phyloP scores from a whole-genome alignment of 92 coral and sea anemone genomes.

The Bergia sp. region DNA sequence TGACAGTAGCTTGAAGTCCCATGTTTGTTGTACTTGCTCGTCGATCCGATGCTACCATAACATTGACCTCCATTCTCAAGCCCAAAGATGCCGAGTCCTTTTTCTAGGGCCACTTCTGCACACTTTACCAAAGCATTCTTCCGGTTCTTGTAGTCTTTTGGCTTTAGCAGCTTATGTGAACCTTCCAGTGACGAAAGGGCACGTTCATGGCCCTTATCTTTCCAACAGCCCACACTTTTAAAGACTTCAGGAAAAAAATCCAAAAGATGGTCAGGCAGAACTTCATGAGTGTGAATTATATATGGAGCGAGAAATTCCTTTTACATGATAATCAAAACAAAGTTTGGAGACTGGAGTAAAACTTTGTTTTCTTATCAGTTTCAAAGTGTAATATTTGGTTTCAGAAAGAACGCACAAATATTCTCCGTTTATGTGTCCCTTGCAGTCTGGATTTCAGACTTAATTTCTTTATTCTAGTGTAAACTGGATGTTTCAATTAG shows the following conservation, averaged over 20 bases:
- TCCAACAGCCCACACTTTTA: slow-evolving; percentile 44
- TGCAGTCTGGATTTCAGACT: too few relatives aligned
- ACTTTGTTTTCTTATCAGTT: too few relatives aligned
- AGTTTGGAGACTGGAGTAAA: too few relatives aligned
- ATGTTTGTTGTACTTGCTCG: slow-evolving; percentile 23
- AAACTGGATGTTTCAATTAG: too few relatives aligned
- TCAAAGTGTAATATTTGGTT: too few relatives aligned
- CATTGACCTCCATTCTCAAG: slow-evolving; percentile 40
- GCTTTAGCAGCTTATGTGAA: not conserved
- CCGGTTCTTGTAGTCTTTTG: not conserved
- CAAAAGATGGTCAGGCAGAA: not conserved
- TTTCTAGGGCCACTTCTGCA: slow-evolving; percentile 8
- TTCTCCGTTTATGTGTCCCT: too few relatives aligned
- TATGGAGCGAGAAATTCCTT: not conserved
- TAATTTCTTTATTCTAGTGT: too few relatives aligned
- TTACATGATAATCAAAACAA: not conserved
- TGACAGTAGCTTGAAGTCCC: slow-evolving; percentile 19
- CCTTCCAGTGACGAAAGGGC: slow-evolving; percentile 4
- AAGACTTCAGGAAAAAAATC: not conserved
- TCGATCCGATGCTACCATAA: not conserved
- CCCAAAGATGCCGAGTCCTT: slow-evolving; percentile 15
- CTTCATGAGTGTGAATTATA: not conserved
- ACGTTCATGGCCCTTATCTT: not conserved
- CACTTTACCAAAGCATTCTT: slow-evolving; percentile 17
- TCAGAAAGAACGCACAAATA: too few relatives aligned